Evolutionary conservation across 2,888 invertebrate genomes (phyloP).

Genomic region (Rhagonycha fulva): DNA sequence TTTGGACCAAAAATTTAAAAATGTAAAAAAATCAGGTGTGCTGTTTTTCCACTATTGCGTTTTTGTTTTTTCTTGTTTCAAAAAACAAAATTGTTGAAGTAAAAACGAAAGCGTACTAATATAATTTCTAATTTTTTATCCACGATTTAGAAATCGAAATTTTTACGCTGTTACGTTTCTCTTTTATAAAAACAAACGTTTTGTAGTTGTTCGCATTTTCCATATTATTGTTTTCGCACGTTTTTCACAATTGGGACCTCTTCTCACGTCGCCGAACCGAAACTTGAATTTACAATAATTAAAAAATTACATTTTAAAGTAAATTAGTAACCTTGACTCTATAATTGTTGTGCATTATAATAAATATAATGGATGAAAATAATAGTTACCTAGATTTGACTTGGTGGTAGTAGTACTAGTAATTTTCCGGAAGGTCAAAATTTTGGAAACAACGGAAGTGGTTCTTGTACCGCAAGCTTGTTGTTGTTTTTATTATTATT

Average conservation of each 20-base stretch:
- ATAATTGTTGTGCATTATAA: neutral
- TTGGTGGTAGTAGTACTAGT: neutral
- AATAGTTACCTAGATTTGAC: neutral
- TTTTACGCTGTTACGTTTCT: neutral
- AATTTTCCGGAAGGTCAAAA: neutral
- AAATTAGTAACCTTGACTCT: neutral
- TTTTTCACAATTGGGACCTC: neutral
- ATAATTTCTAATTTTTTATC: neutral
- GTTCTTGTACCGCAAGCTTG: neutral
- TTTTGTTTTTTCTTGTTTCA: neutral
- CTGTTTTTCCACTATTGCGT: neutral
- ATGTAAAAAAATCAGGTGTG: neutral
- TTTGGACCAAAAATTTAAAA: neutral
- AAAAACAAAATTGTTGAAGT: neutral
- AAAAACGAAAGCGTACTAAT: neutral
- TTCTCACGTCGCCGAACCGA: neutral
- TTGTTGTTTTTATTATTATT: neutral
- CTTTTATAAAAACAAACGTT: neutral
- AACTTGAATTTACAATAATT: neutral
- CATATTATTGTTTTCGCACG: neutral
- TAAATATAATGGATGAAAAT: neutral
- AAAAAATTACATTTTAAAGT: neutral
- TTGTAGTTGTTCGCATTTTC: neutral
- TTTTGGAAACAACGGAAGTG: neutral
- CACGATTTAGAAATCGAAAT: conserved; percentile 1